A percentile compares a stretch with the other conserved stretches of the same genome.
Evolutionary conservation across 30 jellyfish, hydroid and myxozoan genomes (phyloP).

Genomic region (Sanderia malayensis): DNA sequence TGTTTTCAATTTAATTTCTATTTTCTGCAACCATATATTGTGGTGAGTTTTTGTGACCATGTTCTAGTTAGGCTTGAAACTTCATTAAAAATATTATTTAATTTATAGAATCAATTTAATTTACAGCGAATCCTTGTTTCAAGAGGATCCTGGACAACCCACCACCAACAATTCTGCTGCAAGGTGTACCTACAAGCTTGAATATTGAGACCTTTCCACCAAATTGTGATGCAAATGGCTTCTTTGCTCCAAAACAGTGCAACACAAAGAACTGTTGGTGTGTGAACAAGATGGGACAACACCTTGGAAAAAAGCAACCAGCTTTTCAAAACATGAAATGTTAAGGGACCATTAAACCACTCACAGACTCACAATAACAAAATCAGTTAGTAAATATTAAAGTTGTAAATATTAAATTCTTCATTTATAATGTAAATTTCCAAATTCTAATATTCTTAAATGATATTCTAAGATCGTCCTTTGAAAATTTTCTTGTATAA

Average conservation of each 20-base stretch:
- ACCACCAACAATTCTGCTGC: slow-evolving; percentile 46
- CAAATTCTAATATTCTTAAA: no score
- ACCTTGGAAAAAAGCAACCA: no score
- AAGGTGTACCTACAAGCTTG: slow-evolving; percentile 21
- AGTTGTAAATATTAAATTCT: no score
- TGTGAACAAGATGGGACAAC: slow-evolving; percentile 31
- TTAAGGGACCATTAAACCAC: no score
- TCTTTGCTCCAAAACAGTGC: slow-evolving; percentile 42
- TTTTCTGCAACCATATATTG: no score
- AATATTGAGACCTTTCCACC: slow-evolving; percentile 11
- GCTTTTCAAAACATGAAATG: no score
- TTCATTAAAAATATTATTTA: no score
- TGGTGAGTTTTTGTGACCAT: not conserved
- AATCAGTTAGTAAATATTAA: no score
- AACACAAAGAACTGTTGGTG: slow-evolving; percentile 33
- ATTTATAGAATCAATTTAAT: not conserved
- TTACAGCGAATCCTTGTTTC: slow-evolving; percentile 45
- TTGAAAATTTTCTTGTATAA: slow-evolving; percentile 31
- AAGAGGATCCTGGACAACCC: slow-evolving; percentile 43
- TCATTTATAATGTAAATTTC: no score
- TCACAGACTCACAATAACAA: no score
- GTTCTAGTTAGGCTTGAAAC: not conserved
- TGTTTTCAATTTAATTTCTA: no score
- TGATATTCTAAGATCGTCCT: not conserved
- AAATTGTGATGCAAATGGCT: slow-evolving; percentile 46